Conservation (phyloP, 2,113 vertebrate species). For the Gymnobelideus leadbeateri region DNA sequence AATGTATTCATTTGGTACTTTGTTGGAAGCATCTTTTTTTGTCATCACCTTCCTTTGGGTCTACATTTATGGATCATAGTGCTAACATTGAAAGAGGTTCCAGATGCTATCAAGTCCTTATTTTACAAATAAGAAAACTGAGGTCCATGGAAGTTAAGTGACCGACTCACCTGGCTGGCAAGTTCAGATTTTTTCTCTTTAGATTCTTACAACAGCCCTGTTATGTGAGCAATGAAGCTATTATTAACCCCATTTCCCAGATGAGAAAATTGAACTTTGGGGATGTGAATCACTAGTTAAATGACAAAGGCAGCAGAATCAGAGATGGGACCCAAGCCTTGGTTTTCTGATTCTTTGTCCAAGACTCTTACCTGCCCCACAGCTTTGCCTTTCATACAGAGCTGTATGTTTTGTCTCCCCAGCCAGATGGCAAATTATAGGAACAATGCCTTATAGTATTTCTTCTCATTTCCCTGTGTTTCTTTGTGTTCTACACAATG, state of each 20-base stretch:
- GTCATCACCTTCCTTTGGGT: neutral
- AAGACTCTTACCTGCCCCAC: neutral
- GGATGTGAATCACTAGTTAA: neutral
- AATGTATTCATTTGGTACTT: neutral
- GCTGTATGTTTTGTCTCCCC: neutral
- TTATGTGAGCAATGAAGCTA: neutral
- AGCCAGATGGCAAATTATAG: conserved; percentile 4
- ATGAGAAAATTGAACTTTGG: neutral
- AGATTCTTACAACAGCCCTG: neutral
- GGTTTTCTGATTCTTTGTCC: neutral
- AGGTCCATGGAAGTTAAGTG: neutral
- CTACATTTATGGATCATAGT: neutral
- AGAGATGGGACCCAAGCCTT: neutral
- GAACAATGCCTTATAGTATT: conserved; percentile 6
- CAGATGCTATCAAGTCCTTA: neutral
- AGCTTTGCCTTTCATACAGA: neutral
- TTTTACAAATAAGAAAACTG: neutral
- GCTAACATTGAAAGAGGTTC: neutral
- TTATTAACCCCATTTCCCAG: neutral
- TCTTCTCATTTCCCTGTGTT: neutral
- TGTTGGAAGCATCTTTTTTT: neutral
- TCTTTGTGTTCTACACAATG: neutral
- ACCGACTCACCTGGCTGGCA: neutral
- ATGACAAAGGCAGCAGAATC: neutral
- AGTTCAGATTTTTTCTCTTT: neutral